phyloP scores from a whole-genome alignment of 2,888 invertebrate genomes.

The Athalia circularis region DNA sequence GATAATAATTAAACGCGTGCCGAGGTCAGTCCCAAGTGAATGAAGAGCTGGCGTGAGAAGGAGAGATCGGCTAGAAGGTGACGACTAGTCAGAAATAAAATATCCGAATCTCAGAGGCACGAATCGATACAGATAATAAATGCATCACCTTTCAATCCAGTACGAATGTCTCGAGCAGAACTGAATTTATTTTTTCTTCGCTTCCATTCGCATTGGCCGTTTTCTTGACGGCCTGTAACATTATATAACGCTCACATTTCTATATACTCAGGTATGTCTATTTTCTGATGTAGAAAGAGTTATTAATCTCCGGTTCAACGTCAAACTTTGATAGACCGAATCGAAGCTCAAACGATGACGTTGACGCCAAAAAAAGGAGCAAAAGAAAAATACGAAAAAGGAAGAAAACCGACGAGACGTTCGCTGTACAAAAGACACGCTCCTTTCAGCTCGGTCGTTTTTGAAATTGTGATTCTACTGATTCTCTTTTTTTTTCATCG shows the following conservation, averaged over 20 bases:
- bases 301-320: slow-evolving; percentile 35
- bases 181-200: background rate
- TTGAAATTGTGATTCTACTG: too few relatives aligned
- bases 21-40: slow-evolving; percentile 2
- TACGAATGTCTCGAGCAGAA: background rate
- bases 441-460: background rate
- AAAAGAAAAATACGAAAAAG: background rate
- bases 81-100: background rate
- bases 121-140: too few relatives aligned
- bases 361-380: slow-evolving; percentile 1
- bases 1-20: slow-evolving; percentile 31
- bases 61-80: background rate
- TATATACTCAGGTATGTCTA: background rate
- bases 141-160: too few relatives aligned
- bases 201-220: background rate
- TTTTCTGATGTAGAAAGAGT: background rate
- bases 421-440: too few relatives aligned
- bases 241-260: background rate
- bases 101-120: background rate
- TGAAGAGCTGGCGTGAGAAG: background rate
- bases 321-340: slow-evolving; percentile 7
- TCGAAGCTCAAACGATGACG: background rate
- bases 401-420: background rate
- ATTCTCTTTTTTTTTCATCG: too few relatives aligned
- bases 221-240: background rate